Percentiles rank a stretch among this genome's conserved stretches.
These are phyloP conservation scores for Trissonchulus latispiculum DNA, from an alignment of 2,888 invertebrate species.

Conservation along the genomic window DNA sequence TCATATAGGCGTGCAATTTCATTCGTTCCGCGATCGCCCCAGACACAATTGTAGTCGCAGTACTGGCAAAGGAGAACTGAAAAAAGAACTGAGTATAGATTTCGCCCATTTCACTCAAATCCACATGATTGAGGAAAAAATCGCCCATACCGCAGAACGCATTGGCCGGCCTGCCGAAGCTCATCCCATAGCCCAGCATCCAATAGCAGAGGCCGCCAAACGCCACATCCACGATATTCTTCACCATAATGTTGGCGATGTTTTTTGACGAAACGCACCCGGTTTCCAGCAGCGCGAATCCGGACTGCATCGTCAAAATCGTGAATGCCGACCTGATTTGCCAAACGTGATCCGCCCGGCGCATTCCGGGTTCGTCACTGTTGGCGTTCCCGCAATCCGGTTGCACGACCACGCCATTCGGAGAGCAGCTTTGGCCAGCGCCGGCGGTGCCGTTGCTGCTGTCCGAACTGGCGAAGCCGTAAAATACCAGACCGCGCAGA, in stretches of 20 bases:
- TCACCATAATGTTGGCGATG: no score
- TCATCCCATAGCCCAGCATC: slow-evolving; percentile 84
- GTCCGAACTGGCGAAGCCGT: no score
- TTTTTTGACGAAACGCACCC: no score
- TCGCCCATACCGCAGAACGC: slow-evolving; percentile 60
- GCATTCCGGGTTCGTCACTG: no score
- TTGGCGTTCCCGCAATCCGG: no score
- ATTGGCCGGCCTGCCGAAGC: slow-evolving; percentile 57
- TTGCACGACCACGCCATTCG: no score
- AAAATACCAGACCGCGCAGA: no score
- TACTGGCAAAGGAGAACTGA: slow-evolving; percentile 35
- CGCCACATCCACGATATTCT: slow-evolving; percentile 82
- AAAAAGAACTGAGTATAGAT: slow-evolving; percentile 21
- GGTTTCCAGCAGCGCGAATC: no score
- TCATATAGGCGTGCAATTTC: slow-evolving; percentile 37
- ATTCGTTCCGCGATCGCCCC: slow-evolving; percentile 41
- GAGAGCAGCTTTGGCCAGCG: no score
- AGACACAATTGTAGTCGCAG: slow-evolving; percentile 42
- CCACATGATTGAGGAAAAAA: slow-evolving; percentile 55
- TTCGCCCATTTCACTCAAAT: background rate
- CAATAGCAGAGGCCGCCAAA: slow-evolving; percentile 85
- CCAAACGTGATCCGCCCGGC: background rate
- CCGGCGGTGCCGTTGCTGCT: no score
- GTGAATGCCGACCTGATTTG: slow-evolving; percentile 1
- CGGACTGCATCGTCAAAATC: slow-evolving; percentile 42